Evolutionary conservation across 2,888 invertebrate genomes (phyloP).

Genomic region (Netelia virgata): DNA sequence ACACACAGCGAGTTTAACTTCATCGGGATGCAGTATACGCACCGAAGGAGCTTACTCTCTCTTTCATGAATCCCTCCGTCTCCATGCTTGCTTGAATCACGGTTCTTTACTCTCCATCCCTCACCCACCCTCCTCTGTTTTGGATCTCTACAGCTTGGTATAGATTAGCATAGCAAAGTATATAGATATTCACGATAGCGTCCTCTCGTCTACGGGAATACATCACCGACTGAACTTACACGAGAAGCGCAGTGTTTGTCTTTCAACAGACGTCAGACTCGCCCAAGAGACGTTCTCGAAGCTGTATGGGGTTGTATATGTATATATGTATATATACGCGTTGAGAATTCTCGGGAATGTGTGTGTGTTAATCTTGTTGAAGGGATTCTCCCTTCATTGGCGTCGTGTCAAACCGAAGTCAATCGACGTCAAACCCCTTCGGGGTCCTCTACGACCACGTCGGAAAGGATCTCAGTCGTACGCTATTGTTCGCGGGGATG

Average conservation of each 20-base stretch:
- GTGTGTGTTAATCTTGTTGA: constrained; percentile 28
- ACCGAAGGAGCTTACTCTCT: constrained; percentile 25
- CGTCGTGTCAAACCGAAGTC: constrained; percentile 23
- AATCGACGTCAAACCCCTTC: constrained; percentile 17
- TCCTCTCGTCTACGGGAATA: constrained; percentile 29
- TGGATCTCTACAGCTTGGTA: constrained; percentile 28
- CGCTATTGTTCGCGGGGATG: no score
- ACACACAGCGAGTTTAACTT: constrained; percentile 38
- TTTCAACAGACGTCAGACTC: constrained; percentile 59
- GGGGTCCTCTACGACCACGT: background rate
- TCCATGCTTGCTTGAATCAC: constrained; percentile 40
- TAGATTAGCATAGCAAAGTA: constrained; percentile 62
- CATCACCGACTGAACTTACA: constrained; percentile 24
- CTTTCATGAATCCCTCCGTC: constrained; percentile 32
- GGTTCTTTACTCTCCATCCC: background rate
- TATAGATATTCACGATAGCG: constrained; percentile 22
- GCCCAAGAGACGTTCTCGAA: constrained; percentile 26
- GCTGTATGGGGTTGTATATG: constrained; percentile 2
- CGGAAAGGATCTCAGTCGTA: background rate
- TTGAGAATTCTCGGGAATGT: background rate
- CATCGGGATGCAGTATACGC: constrained; percentile 25
- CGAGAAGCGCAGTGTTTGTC: constrained; percentile 54
- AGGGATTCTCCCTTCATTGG: constrained; percentile 27
- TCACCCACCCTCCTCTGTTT: background rate
- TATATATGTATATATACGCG: background rate